These are phyloP conservation scores for Megastigmus dorsalis DNA, from an alignment of 2,888 invertebrate species.

Conservation along the genomic window DNA sequence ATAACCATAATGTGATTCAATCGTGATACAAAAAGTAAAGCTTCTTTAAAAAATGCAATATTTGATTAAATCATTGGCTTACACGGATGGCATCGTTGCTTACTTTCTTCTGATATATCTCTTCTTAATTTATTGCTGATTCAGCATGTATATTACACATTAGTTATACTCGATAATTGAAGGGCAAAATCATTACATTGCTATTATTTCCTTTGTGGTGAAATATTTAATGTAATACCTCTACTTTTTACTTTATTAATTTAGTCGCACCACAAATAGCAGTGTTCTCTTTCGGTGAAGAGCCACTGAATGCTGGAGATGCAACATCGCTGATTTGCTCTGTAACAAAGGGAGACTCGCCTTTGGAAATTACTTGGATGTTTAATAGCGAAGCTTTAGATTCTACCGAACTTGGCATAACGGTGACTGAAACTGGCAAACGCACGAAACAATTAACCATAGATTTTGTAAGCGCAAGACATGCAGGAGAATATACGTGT, in stretches of 20 bases:
- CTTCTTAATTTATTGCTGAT: too few species aligned
- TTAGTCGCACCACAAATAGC: constrained; percentile 70
- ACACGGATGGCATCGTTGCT: too few species aligned
- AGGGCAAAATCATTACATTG: too few species aligned
- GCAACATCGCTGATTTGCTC: constrained; percentile 76
- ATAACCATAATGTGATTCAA: too few species aligned
- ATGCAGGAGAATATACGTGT: constrained; percentile 85
- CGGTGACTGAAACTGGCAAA: constrained; percentile 65
- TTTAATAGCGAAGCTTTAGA: constrained; percentile 70
- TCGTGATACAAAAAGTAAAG: too few species aligned
- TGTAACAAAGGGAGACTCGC: constrained; percentile 79
- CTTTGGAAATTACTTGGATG: constrained; percentile 79
- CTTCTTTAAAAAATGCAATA: too few species aligned
- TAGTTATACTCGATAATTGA: too few species aligned
- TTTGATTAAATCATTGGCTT: too few species aligned
- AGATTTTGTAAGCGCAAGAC: constrained; percentile 79
- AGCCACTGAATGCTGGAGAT: constrained; percentile 78
- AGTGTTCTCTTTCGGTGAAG: constrained; percentile 78
- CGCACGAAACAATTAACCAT: constrained; percentile 77
- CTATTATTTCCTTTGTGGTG: background rate
- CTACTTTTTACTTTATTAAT: background rate
- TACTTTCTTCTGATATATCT: too few species aligned
- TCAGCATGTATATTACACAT: too few species aligned
- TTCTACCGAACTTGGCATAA: constrained; percentile 60
- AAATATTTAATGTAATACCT: too few species aligned